These are phyloP conservation scores for Bombus breviceps DNA, from an alignment of 1,140 invertebrate genomes.

Conservation along the genomic window DNA sequence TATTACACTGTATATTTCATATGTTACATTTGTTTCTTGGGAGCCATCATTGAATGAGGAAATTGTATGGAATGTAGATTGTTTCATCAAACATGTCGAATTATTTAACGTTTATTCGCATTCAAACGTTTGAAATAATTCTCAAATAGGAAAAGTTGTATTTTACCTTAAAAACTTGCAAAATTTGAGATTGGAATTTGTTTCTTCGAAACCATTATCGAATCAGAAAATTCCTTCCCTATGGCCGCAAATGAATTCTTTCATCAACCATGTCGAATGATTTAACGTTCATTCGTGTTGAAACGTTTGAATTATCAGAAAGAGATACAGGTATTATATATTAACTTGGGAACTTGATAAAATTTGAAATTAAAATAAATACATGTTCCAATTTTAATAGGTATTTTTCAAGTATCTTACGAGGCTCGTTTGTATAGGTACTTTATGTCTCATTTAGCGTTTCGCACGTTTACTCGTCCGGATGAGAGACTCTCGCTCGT, in stretches of 20 bases:
- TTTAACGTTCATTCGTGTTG: background rate
- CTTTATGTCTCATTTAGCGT: background rate
- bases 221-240: background rate
- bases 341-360: no score
- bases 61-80: background rate
- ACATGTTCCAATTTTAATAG: background rate
- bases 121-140: no score
- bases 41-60: background rate
- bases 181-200: background rate
- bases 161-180: no score
- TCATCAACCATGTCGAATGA: background rate
- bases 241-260: background rate
- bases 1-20: background rate
- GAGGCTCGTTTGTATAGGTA: background rate
- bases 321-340: no score
- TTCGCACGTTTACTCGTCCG: background rate
- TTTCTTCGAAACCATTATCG: background rate
- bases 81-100: background rate
- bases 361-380: no score
- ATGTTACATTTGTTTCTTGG: background rate
- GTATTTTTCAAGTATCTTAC: background rate
- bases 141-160: no score
- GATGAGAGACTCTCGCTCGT: background rate
- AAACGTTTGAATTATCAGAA: background rate
- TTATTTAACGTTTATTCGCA: background rate